A percentile compares a stretch with the other conserved stretches of the same genome.
These are phyloP conservation scores for Pocillopora grandis DNA, from an alignment of 92 coral and sea anemone genomes.

Conservation along the genomic window DNA sequence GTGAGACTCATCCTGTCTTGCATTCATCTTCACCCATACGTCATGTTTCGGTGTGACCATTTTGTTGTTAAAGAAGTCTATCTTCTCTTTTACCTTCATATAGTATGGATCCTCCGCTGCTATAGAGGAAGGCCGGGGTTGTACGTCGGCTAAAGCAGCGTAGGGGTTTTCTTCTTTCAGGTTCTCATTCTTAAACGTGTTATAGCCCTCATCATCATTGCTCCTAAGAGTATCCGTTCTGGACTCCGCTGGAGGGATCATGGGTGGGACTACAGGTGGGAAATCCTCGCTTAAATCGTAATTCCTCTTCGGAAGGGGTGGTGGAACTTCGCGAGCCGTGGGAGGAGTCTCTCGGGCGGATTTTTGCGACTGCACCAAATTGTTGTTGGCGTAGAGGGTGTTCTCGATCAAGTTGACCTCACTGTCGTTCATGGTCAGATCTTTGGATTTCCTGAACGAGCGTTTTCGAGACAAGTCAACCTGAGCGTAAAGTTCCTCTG, in stretches of 20 bases:
- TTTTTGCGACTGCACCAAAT: slow-evolving; percentile 58
- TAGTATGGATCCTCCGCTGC: slow-evolving; percentile 70
- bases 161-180: slow-evolving; percentile 21
- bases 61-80: slow-evolving; percentile 70
- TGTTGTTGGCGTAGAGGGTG: slow-evolving; percentile 77
- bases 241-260: slow-evolving; percentile 41
- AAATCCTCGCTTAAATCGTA: slow-evolving; percentile 60
- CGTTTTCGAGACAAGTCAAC: slow-evolving; percentile 77
- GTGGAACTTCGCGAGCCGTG: slow-evolving; percentile 31
- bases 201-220: slow-evolving; percentile 78
- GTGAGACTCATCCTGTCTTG: slow-evolving; percentile 43
- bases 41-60: slow-evolving; percentile 42
- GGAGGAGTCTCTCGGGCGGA: slow-evolving; percentile 60
- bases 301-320: slow-evolving; percentile 71
- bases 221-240: slow-evolving; percentile 73
- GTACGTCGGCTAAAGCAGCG: slow-evolving; percentile 29
- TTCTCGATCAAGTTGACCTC: slow-evolving; percentile 82
- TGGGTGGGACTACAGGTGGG: neutral
- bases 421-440: slow-evolving; percentile 73
- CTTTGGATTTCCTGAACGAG: slow-evolving; percentile 74
- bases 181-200: slow-evolving; percentile 56
- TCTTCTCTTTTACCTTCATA: slow-evolving; percentile 69
- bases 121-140: slow-evolving; percentile 13
- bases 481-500: slow-evolving; percentile 61
- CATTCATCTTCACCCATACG: slow-evolving; percentile 76